Conservation (phyloP, 2,113 vertebrate species). For the Sphyrna mokarran region DNA sequence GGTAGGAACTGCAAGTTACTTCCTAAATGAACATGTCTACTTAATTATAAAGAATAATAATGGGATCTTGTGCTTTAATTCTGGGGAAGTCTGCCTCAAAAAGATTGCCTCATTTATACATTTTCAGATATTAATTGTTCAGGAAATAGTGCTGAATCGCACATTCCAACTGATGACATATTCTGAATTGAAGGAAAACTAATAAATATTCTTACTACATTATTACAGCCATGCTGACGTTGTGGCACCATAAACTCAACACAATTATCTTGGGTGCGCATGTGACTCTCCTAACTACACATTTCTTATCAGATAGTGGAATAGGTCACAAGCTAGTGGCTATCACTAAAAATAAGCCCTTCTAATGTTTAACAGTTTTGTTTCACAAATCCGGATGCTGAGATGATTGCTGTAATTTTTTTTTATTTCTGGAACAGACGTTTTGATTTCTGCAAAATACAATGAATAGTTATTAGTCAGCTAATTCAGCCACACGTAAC, state of each 20-base stretch:
- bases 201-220: not conserved
- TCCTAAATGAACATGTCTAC: no score
- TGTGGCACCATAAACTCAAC: not conserved
- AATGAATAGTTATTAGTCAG: not conserved
- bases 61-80: no score
- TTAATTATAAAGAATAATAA: no score
- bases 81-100: not conserved
- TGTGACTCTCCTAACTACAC: not conserved
- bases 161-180: not conserved
- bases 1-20: not conserved
- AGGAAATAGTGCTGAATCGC: not conserved
- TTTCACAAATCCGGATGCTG: not conserved
- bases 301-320: not conserved
- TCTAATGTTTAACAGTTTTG: conserved; percentile 5
- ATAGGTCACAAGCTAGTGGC: conserved; percentile 16
- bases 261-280: not conserved
- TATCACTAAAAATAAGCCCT: not conserved
- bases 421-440: not conserved
- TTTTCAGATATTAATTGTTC: not conserved
- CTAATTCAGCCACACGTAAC: not conserved
- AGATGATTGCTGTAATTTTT: not conserved
- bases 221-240: not conserved
- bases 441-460: not conserved
- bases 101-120: not conserved
- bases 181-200: not conserved